A percentile compares a stretch with the other conserved stretches of the same genome.
These are phyloP conservation scores for Ammospiza maritima DNA, from an alignment of 2,797 vertebrate genomes.

Conservation along the genomic window DNA sequence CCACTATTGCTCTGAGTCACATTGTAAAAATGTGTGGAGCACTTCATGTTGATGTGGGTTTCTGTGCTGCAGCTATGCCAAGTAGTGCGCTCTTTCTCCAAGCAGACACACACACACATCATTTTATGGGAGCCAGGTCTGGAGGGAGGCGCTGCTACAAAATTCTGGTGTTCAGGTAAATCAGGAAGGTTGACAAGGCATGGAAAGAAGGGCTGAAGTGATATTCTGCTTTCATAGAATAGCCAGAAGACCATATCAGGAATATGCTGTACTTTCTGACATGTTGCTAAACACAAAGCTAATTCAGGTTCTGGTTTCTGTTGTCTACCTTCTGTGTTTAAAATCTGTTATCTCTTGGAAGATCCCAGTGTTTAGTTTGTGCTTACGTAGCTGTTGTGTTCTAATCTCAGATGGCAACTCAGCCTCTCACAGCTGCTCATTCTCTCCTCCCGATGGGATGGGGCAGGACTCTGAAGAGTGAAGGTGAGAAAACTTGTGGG, in stretches of 20 bases:
- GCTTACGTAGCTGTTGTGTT: rapidly evolving
- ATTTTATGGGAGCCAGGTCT: neutral
- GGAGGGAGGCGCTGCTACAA: neutral
- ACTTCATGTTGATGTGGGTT: neutral
- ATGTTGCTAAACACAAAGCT: neutral
- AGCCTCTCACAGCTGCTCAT: rapidly evolving
- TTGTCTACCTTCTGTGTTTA: neutral
- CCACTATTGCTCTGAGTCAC: rapidly evolving
- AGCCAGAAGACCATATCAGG: neutral
- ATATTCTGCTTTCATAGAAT: neutral
- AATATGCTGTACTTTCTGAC: neutral
- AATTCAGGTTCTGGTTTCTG: neutral
- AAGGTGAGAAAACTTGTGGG: neutral
- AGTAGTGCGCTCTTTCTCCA: rapidly evolving
- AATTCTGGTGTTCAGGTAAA: neutral
- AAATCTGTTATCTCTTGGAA: neutral
- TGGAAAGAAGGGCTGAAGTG: neutral
- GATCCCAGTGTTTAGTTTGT: neutral
- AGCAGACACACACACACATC: rapidly evolving
- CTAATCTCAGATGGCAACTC: neutral
- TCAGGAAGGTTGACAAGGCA: neutral
- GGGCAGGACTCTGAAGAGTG: neutral
- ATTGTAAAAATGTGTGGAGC: neutral
- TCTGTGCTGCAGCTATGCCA: neutral
- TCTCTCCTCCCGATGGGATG: neutral